Evolutionary conservation across 2,797 vertebrate genomes (phyloP), one percentile per base, ranked within the genome.

Genomic region (Paguma larvata): DNA sequence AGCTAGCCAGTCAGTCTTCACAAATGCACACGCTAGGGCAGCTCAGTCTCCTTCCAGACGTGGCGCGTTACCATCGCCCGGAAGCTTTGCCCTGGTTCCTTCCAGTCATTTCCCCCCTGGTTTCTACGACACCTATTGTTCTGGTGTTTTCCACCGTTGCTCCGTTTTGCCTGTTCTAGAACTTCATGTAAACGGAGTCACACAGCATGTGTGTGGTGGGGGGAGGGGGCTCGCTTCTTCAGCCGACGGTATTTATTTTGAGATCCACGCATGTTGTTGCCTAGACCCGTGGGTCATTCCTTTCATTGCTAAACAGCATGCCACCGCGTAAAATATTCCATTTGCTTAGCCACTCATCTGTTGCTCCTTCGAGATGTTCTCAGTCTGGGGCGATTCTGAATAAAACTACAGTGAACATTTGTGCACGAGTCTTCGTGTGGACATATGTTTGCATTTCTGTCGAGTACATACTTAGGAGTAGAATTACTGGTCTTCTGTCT

Each of bases 391-490:
- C 48, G 18, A 27, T 32, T 51, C 32, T 16, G 48, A 59, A 27
- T 67, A 67, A 88, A 92, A 51, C 30, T 67, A 8, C 59, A 21
- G 13, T 75, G 51, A 82, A 67, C 41, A 41, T 44, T 38, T 75
- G 59, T 13, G n/a, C n/a, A 3, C 23, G 44, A 30, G 73, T 70
- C 85, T 85, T 70, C 30, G 6, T 82, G 48, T 41, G 80, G 51
- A 53, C 30, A 13, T 75, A 34, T 27, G 34, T 79, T 65, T 89
- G n/a, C 67, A 34, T 87, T 83, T 94, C 70, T 70, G 48, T 86
- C 18, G 6, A 5, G 27, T 68, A 89, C 67, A 67, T 48, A 53
- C 8, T 10, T 41, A 38, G 51, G n/a, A 38, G 23, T 25, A 53
- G 79, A 87, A 63, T 91, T 53, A 7, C 38, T 67, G 53, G 38